Base-by-base conservation (phyloP, 2,113 vertebrate genomes). In the Ageneiosus marmoratus region DNA sequence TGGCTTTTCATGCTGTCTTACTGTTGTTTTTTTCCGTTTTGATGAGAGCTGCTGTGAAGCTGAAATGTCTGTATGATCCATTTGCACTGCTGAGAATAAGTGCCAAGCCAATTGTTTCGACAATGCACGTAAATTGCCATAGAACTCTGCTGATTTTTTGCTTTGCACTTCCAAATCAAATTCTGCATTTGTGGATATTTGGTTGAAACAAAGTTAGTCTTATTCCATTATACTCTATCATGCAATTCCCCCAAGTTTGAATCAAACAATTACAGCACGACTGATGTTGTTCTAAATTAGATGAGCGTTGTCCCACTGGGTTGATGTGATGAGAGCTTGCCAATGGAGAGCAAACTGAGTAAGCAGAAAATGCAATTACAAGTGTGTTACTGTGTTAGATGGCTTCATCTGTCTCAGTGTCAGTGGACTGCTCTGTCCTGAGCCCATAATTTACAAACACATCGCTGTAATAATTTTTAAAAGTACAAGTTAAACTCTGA, bases 311-410 rank as follows among this genome's bases (percentile, higher is more conserved):
- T 77, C 81, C 81, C 81, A 83, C 81, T 67, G 81, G 81, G 73
- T 63, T 83, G 60, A 83, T 67, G 60, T 83, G 81, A 83, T 83
- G 81, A 77, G 81, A 77, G 81, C 60, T 77, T 83, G 81, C 81
- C 81, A 83, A 67, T 77, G 77, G 58, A 83, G 60, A 4, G 46
- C 73, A 83, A 83, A 83, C 73, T 83, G 73, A 83, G 81, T 83
- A 83, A 83, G 81, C 73, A 83, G 58, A 77, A 83, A 83, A 83
- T 83, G 50, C 69, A 50, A 83, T 83, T 83, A 83, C 34, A 13
- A 60, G 55, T 27, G 44, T 73, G 76, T 78, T 77, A 63, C 81
- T 77, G 73, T 77, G 81, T 67, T 83, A 76, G 81, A 77, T 83
- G 60, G 60, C 73, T 77, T 77, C 81, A 82, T 82, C 81, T 41